phyloP scores from a whole-genome alignment of 2,888 invertebrate genomes.

The Atethmia centrago region DNA sequence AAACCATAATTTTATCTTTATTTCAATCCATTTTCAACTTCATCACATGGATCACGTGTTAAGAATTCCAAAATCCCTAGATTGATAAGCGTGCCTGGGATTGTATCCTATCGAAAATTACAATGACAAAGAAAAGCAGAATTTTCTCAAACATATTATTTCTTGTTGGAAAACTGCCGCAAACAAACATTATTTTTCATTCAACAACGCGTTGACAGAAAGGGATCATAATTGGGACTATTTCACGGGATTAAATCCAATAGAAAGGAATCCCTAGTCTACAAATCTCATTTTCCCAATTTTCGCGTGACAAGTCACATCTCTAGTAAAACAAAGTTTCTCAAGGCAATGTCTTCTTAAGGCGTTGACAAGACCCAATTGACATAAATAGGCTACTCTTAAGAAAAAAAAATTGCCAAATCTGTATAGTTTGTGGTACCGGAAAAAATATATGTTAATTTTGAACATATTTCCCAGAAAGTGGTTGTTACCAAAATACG shows the following conservation, averaged over 20 bases:
- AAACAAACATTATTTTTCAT: background rate
- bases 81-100: too few species aligned
- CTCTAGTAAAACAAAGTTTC: background rate
- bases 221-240: background rate
- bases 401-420: too few species aligned
- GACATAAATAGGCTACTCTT: too few species aligned
- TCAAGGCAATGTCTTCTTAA: constrained; percentile 3
- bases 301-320: constrained; percentile 3
- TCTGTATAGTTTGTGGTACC: too few species aligned
- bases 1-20: too few species aligned
- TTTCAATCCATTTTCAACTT: too few species aligned
- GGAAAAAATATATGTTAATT: too few species aligned
- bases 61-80: too few species aligned
- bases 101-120: background rate
- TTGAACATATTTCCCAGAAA: too few species aligned
- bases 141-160: background rate
- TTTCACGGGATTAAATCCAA: constrained; percentile 14
- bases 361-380: too few species aligned
- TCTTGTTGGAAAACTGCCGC: background rate
- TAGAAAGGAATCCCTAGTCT: background rate
- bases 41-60: too few species aligned
- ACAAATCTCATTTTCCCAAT: constrained; percentile 30
- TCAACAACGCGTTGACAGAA: constrained; percentile 3
- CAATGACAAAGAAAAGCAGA: background rate
- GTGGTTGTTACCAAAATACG: too few species aligned